Evolutionary conservation across 2,113 vertebrate species (phyloP), one percentile per base, ranked within the genome.

Genomic region (Sebastes schlegelii): DNA sequence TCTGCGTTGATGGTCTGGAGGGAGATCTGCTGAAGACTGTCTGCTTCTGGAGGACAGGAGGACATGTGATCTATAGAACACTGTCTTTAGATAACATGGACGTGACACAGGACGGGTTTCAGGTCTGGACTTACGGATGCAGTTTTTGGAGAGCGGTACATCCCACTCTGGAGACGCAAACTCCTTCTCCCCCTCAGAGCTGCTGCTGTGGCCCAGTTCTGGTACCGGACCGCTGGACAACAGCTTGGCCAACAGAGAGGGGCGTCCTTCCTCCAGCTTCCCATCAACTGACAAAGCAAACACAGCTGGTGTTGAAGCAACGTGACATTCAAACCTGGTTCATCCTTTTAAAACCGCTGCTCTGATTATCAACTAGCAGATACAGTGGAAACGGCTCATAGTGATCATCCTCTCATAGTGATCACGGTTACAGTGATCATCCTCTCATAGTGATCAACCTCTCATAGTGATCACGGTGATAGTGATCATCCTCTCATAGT

Each of bases 171-270:
- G 98, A 1, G 97, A 93, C 1, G 97, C 96, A 48, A 96, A 98
- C 68, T 99, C 98, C 88, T 99, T 99, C 92, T 99, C 98, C 14
- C 98, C 98, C 86, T 99, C 98, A 26, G 98, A 99, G 91, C 98
- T 97, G 93, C 98, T 99, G 93, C 97, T 99, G 89, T 97, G 98
- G 75, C 97, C 96, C 16, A 96, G 93, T 86, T 99, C 98, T 34
- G 96, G 96, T 45, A 93, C 93, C 11, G 95, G 95, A 88, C 95
- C 84, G 80, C 91, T 91, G 49, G 96, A 96, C 62, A 97, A 92
- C 88, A 97, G 93, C 91, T 98, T 99, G 74, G 91, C 92, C 77
- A 97, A 90, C 54, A 95, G 91, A 63, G 96, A 92, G 66, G 96
- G 96, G n/a, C 96, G 96, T 67, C 74, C 95, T 34, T 98, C 97